A percentile compares a stretch with the other conserved stretches of the same genome.
Conservation (phyloP, 1,140 invertebrate genomes). For the Caenorhabditis remanei region DNA sequence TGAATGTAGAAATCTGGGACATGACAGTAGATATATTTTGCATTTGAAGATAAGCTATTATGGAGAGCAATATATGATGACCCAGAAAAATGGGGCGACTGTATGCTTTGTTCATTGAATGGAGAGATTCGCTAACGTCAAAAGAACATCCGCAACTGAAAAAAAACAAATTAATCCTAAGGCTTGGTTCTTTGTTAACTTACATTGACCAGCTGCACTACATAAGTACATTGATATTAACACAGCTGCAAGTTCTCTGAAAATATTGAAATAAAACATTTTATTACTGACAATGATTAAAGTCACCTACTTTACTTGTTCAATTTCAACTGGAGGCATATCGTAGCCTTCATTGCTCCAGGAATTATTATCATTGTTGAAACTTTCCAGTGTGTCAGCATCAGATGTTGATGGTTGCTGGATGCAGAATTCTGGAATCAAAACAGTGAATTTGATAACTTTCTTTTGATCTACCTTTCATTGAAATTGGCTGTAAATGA, state of each 20-base stretch:
- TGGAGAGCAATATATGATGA: background rate
- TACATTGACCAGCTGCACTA: conserved; percentile 5
- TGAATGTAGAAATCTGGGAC: background rate
- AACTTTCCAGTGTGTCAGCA: background rate
- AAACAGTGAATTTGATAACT: background rate
- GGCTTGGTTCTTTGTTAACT: background rate
- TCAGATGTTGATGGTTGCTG: background rate
- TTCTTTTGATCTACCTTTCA: background rate
- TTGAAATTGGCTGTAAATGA: conserved; percentile 41
- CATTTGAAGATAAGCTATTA: background rate
- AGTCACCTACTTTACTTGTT: background rate
- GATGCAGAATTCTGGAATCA: background rate
- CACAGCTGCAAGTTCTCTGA: conserved; percentile 8
- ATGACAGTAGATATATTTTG: background rate
- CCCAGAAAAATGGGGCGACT: background rate
- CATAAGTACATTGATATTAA: conserved; percentile 31
- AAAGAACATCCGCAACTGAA: conserved; percentile 17
- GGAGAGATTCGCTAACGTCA: background rate
- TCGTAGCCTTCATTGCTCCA: conserved; percentile 41
- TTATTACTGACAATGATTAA: background rate
- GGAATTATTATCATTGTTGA: background rate
- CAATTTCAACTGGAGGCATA: conserved; percentile 13
- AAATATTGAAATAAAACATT: background rate
- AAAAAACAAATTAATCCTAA: background rate
- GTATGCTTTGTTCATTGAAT: background rate